Evolutionary conservation across 2,113 vertebrate species (phyloP).

Genomic region (Gasterosteus aculeatus): DNA sequence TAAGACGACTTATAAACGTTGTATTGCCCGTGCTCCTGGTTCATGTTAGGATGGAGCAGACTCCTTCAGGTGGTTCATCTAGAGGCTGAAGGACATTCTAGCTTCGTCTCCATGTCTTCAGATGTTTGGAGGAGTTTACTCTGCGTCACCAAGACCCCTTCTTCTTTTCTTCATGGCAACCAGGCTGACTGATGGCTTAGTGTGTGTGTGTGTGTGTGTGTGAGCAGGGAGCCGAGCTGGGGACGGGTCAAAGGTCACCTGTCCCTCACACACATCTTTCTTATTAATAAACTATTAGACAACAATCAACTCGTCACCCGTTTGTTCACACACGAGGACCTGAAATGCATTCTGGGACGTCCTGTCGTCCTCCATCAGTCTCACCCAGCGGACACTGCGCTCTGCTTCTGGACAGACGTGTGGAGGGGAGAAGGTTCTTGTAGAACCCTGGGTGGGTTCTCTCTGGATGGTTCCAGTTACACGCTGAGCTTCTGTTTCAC

Average conservation of each 20-base stretch:
- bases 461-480: too few relatives aligned
- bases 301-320: too few relatives aligned
- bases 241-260: slow-evolving; percentile 49
- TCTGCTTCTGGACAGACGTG: too few relatives aligned
- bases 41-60: slow-evolving; percentile 8
- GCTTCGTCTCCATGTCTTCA: not conserved
- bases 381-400: too few relatives aligned
- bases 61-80: not conserved
- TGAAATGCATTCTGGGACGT: too few relatives aligned
- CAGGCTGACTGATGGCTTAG: slow-evolving; percentile 49
- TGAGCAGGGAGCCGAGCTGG: slow-evolving; percentile 19
- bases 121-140: slow-evolving; percentile 48
- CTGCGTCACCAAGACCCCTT: slow-evolving; percentile 32
- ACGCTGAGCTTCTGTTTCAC: too few relatives aligned
- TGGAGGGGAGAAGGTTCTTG: too few relatives aligned
- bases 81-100: not conserved
- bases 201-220: slow-evolving; percentile 20
- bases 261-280: slow-evolving; percentile 60
- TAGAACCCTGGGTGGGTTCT: too few relatives aligned
- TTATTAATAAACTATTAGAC: slow-evolving; percentile 55
- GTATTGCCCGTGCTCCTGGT: slow-evolving; percentile 13
- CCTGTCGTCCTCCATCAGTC: too few relatives aligned
- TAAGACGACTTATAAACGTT: not conserved
- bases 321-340: too few relatives aligned
- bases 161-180: slow-evolving; percentile 60